Base-by-base conservation (phyloP, 2,888 invertebrate genomes). In the Pantelozetes paolii region DNA sequence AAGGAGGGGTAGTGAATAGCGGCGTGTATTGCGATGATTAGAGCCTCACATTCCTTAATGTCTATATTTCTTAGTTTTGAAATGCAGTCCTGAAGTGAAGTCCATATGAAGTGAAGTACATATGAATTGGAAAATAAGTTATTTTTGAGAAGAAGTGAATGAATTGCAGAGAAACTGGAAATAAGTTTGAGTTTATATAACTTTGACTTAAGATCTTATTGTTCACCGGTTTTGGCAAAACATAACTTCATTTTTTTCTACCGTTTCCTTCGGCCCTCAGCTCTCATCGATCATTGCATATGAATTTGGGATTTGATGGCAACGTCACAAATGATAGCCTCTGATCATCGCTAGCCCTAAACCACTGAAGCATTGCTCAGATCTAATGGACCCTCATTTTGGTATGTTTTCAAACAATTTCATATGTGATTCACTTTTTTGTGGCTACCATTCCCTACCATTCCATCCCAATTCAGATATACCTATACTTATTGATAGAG, bases 11-110 rank as follows among this genome's bases (percentile, higher is more conserved):
- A 32, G 62, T 2, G 18, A 48, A n/a, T 3, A n/a, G 32, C 32
- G 62, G 62, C 32, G 32, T 62, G 62, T 32, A 62, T 62, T 62
- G 62, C 32, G 62, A 62, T 62, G 62, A 62, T 62, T 62, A 62
- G 62, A 32, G 62, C 32, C 62, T 32, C 36, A 32, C 62, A 62
- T 62, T 36, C 62, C 62, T 32, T 62, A 62, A 62, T 62, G 62
- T 62, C 62, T 62, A 62, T 62, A 62, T 62, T 62, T 32, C 32
- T n/a, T n/a, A n/a, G n/a, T n/a, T n/a, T n/a, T n/a, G n/a, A n/a
- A n/a, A n/a, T n/a, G n/a, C n/a, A n/a, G n/a, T n/a, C n/a, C n/a
- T n/a, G n/a, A n/a, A n/a, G n/a, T n/a, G n/a, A n/a, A n/a, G n/a
- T n/a, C n/a, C n/a, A n/a, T n/a, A n/a, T n/a, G n/a, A n/a, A n/a